A percentile compares a stretch with the other conserved stretches of the same genome.
These are phyloP conservation scores for Aelia acuminata DNA, from an alignment of 2,888 invertebrate species.

Conservation along the genomic window DNA sequence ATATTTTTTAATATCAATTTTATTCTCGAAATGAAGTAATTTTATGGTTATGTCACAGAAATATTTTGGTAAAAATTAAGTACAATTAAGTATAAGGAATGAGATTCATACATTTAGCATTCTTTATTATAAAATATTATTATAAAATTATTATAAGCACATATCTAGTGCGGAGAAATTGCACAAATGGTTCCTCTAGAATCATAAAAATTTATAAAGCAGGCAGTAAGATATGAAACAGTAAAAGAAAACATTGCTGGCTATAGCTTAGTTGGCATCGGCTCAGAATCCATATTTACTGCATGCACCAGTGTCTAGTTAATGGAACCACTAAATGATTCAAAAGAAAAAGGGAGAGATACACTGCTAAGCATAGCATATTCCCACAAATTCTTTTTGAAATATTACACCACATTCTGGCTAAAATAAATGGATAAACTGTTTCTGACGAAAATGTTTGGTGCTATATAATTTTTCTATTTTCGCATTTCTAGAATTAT, in stretches of 20 bases:
- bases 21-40: no score
- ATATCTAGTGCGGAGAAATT: background rate
- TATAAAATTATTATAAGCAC: no score
- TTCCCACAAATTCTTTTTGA: background rate
- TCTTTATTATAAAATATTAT: no score
- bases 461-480: no score
- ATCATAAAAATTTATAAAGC: background rate
- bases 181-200: background rate
- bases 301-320: slow-evolving; percentile 24
- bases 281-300: slow-evolving; percentile 35
- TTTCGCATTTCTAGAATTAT: no score
- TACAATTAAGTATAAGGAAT: no score
- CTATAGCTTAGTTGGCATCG: slow-evolving; percentile 3
- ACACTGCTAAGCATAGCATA: background rate
- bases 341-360: background rate
- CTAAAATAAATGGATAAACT: background rate
- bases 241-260: background rate
- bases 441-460: background rate
- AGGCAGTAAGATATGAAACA: background rate
- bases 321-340: slow-evolving; percentile 18
- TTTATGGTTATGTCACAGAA: no score
- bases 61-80: no score
- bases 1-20: no score
- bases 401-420: background rate
- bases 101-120: no score